phyloP scores from a whole-genome alignment of 2,797 vertebrate genomes.

The Sylvia borin region DNA sequence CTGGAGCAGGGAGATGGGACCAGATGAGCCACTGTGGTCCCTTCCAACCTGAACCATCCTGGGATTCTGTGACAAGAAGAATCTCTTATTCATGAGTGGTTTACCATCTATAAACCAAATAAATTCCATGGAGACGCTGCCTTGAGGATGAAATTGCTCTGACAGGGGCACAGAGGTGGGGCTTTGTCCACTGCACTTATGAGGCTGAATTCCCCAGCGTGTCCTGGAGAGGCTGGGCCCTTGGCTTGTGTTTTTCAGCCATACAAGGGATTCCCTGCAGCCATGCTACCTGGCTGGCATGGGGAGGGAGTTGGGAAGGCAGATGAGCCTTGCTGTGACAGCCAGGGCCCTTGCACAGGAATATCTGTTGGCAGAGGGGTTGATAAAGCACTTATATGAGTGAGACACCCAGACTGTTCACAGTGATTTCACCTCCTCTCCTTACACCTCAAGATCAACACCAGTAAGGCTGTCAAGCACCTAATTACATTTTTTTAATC shows the following conservation, averaged over 20 bases:
- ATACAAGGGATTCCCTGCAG: not conserved
- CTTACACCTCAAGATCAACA: not conserved
- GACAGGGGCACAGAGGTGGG: accelerated
- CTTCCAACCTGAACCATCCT: not conserved
- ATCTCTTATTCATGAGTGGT: not conserved
- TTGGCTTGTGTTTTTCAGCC: not conserved
- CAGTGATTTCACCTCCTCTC: not conserved
- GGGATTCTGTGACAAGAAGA: not conserved
- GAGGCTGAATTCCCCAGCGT: not conserved
- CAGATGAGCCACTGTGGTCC: not conserved
- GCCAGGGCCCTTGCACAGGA: not conserved
- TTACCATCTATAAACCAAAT: not conserved
- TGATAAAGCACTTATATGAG: not conserved
- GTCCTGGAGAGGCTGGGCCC: not conserved
- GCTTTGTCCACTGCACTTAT: accelerated
- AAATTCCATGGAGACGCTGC: accelerated
- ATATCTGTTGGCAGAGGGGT: not conserved
- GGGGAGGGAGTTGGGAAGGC: not conserved
- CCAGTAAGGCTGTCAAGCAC: not conserved
- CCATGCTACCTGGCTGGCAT: accelerated
- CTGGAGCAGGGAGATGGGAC: not conserved
- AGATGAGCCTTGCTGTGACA: not conserved
- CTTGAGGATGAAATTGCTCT: not conserved
- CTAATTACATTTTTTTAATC: conserved; percentile 26
- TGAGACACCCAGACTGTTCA: not conserved